Conservation (phyloP, 1,140 invertebrate species). For the Rhyacophila brunnea region DNA sequence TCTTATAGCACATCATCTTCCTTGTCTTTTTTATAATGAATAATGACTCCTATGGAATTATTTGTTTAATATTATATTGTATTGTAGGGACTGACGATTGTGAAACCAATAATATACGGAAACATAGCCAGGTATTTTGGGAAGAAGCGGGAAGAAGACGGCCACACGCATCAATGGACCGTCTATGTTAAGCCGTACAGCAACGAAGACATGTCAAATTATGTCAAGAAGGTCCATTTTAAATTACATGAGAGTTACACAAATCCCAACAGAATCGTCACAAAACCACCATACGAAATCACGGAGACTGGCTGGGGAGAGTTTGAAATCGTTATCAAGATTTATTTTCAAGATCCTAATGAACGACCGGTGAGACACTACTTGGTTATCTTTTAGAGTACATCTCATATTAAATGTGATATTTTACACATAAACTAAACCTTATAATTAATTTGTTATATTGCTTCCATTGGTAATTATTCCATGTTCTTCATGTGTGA, state of each 20-base stretch:
- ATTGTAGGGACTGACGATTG: conserved; percentile 79
- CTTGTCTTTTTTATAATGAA: background rate
- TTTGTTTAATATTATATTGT: conserved; percentile 10
- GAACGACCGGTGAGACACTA: conserved; percentile 82
- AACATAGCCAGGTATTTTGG: conserved; percentile 95
- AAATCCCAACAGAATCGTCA: conserved; percentile 89
- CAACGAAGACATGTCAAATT: conserved; percentile 92
- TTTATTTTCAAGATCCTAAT: conserved; percentile 96
- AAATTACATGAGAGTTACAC: conserved; percentile 97
- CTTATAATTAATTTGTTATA: too few relatives aligned
- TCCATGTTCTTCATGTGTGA: too few relatives aligned
- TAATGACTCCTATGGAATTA: background rate
- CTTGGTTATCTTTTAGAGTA: too few relatives aligned
- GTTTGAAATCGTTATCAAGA: conserved; percentile 98
- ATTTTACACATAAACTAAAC: too few relatives aligned
- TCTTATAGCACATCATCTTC: background rate
- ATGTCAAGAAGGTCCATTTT: conserved; percentile 96
- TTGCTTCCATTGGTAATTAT: too few relatives aligned
- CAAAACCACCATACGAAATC: conserved; percentile 95
- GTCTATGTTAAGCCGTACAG: conserved; percentile 94
- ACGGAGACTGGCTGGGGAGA: conserved; percentile 99
- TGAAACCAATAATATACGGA: conserved; percentile 97
- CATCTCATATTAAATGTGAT: too few relatives aligned
- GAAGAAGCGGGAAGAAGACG: conserved; percentile 97
- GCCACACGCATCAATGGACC: conserved; percentile 99